These are phyloP conservation scores for Biston stratarius DNA, from an alignment of 2,888 invertebrate species.

Conservation along the genomic window DNA sequence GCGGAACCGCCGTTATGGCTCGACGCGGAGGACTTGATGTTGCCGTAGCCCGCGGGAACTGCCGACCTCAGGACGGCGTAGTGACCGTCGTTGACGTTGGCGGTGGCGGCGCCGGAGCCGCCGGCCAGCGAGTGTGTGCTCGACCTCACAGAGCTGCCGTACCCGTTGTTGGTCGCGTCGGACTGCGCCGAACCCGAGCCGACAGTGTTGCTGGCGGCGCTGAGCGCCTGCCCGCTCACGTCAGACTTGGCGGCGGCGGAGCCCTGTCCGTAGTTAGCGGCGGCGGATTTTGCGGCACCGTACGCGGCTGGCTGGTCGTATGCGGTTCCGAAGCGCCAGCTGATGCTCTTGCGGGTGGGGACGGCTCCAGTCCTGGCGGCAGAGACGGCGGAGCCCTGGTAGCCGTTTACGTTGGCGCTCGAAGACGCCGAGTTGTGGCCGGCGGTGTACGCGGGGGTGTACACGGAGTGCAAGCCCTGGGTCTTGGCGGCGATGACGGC, in stretches of 20 bases:
- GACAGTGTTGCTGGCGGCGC: conserved; percentile 49
- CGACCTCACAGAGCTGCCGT: conserved; percentile 49
- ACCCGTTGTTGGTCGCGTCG: conserved; percentile 52
- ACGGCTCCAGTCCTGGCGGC: conserved; percentile 53
- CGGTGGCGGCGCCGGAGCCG: conserved; percentile 52
- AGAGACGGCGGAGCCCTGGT: conserved; percentile 56
- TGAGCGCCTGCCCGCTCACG: conserved; percentile 52
- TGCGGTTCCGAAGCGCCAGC: conserved; percentile 75
- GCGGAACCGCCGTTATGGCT: conserved; percentile 45
- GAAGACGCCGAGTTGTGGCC: conserved; percentile 61
- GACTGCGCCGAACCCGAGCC: conserved; percentile 26
- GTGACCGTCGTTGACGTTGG: conserved; percentile 50
- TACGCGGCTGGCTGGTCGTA: conserved; percentile 63
- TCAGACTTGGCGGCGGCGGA: conserved; percentile 51
- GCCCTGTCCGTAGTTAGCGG: conserved; percentile 47
- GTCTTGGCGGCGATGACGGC: conserved; percentile 36
- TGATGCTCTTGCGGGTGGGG: conserved; percentile 57
- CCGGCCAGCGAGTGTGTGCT: conserved; percentile 29
- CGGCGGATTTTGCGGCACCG: conserved; percentile 32
- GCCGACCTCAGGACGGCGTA: conserved; percentile 62
- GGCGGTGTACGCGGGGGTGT: conserved; percentile 57
- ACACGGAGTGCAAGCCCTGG: conserved; percentile 40
- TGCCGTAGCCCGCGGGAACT: conserved; percentile 52
- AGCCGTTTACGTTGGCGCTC: conserved; percentile 62
- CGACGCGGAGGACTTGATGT: conserved; percentile 50